Evolutionary conservation across 2,113 vertebrate genomes (phyloP).

Genomic region (Tichodroma muraria): DNA sequence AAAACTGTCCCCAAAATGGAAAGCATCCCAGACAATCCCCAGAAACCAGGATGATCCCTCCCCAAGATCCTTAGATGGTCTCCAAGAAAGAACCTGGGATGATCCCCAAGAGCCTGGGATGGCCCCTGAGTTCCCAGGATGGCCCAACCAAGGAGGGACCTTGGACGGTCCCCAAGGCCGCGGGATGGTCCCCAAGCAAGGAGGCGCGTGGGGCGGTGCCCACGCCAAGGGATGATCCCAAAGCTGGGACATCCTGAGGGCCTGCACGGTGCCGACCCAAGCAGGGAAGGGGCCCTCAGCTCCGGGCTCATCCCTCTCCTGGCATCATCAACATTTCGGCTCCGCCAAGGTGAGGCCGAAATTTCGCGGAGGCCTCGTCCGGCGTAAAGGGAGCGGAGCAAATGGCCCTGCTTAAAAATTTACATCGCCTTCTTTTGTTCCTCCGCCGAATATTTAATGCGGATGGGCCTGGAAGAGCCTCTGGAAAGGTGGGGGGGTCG

Average conservation of each 20-base stretch:
- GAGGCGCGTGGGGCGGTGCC: background rate
- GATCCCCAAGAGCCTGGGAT: too few relatives aligned
- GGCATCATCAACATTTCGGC: background rate
- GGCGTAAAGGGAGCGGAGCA: background rate
- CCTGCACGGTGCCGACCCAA: background rate
- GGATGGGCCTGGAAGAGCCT: background rate
- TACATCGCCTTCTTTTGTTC: background rate
- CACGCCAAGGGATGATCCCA: background rate
- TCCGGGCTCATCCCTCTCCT: background rate
- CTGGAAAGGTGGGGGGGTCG: background rate
- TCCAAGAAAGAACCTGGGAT: too few relatives aligned
- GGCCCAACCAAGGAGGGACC: too few relatives aligned
- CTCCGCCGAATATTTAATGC: background rate
- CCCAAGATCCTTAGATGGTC: too few relatives aligned
- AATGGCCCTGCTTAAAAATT: conserved; percentile 30
- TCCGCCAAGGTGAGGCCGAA: fast-evolving
- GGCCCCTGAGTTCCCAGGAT: too few relatives aligned
- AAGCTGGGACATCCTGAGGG: background rate
- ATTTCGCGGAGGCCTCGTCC: fast-evolving
- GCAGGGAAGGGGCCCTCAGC: fast-evolving
- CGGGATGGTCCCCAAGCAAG: background rate
- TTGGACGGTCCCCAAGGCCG: fast-evolving
- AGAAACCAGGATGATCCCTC: background rate
- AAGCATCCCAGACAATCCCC: background rate
- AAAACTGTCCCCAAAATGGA: background rate